These are phyloP conservation scores for Dryobota labecula DNA, from an alignment of 2,888 invertebrate species.

Conservation along the genomic window DNA sequence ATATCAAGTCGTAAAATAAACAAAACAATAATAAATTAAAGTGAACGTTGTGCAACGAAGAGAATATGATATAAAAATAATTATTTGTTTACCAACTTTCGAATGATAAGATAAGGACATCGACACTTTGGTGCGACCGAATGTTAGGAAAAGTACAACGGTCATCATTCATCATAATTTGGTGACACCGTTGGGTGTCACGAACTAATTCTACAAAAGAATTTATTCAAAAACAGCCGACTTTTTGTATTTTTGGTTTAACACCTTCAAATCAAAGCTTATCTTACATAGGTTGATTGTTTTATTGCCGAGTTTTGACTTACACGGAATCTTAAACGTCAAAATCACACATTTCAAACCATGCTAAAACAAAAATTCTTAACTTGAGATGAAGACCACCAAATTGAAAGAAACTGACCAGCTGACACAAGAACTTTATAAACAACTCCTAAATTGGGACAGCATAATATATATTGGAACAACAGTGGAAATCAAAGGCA, in stretches of 20 bases:
- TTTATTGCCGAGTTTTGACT: not conserved
- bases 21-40: constrained; percentile 41
- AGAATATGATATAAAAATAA: constrained; percentile 55
- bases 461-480: constrained; percentile 5
- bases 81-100: constrained; percentile 57
- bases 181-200: constrained; percentile 15
- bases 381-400: not conserved
- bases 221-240: not conserved
- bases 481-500: constrained; percentile 22
- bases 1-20: constrained; percentile 9
- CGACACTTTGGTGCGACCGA: constrained; percentile 16
- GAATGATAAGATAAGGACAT: constrained; percentile 49
- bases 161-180: constrained; percentile 26
- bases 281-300: not conserved
- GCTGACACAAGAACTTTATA: not conserved
- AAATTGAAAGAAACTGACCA: not conserved
- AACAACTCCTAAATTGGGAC: not conserved
- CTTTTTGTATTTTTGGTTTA: not conserved
- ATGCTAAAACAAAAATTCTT: not conserved
- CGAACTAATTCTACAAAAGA: not conserved
- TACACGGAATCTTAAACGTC: not conserved
- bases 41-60: constrained; percentile 46
- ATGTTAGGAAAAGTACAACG: constrained; percentile 45
- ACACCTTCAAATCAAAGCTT: not conserved
- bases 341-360: not conserved